Evolutionary conservation across 2,797 vertebrate genomes (phyloP), one percentile per base, ranked within the genome.

Genomic region (Rallus crepitans): DNA sequence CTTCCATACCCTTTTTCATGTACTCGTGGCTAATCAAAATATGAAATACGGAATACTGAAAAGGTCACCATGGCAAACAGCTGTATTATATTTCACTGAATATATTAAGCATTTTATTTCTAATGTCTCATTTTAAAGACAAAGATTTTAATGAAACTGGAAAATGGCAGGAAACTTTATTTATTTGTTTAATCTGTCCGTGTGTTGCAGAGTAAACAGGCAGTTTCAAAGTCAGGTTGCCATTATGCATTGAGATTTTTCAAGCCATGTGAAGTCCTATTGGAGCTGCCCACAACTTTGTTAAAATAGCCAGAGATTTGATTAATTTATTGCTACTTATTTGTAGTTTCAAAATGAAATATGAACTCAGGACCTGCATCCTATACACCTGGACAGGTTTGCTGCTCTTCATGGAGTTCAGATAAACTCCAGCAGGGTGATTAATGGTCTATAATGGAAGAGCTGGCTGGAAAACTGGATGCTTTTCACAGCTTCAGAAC

Each of bases 61-160:
- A 97, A 97, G 96, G 97, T 97, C 97, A 96, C 84, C 31, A 1
- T 75, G 78, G 83, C 87, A 93, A 85, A 94, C 82, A 90, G 73
- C 91, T 94, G 73, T 47, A 64, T 37, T 93, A 33, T 65, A 88
- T 94, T 93, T 94, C 72, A 75, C 79, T 68, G 66, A 94, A 84
- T 96, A 71, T 23, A 90, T 95, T 87, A 94, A 86, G 61, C 61
- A 82, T 89, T 96, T 96, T 53, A 81, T 84, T 96, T 93, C 78
- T 93, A 65, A 92, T 60, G 75, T 42, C 66, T 93, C 70, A 55
- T 90, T 94, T 68, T 76, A 77, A 77, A 95, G 94, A 91, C 90
- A 60, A 53, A 92, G 79, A 82, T 84, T 95, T 91, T 94, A 96
- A 97, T 95, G 92, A 92, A 92, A 90, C 52, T 80, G 71, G 53